Percentiles rank a stretch among this genome's conserved stretches.
phyloP scores from a whole-genome alignment of 2,888 invertebrate genomes.

The Cantharis flavilabris region DNA sequence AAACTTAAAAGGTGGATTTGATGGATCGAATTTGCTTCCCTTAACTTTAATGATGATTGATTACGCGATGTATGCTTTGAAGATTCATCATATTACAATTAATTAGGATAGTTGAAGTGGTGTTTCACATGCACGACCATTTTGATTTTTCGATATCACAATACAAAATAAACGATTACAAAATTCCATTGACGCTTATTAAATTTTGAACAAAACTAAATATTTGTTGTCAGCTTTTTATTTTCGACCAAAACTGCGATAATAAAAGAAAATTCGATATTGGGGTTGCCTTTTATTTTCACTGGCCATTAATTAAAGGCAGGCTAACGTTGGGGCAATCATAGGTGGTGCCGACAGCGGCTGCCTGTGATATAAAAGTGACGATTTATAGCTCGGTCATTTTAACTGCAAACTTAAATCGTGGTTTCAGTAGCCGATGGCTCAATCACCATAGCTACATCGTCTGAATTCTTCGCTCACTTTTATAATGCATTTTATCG shows the following conservation, averaged over 20 bases:
- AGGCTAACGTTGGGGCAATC: slow-evolving; percentile 33
- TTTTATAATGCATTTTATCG: neutral
- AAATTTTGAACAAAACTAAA: neutral
- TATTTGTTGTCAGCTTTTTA: slow-evolving; percentile 15
- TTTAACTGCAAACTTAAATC: slow-evolving; percentile 28
- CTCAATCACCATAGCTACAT: slow-evolving; percentile 10
- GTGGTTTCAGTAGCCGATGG: slow-evolving; percentile 20
- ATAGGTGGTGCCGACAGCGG: slow-evolving; percentile 48
- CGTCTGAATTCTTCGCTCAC: slow-evolving; percentile 14
- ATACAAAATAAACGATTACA: neutral
- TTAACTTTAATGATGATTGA: neutral
- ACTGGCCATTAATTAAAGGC: slow-evolving; percentile 49
- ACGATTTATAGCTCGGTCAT: slow-evolving; percentile 42
- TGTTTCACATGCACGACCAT: neutral
- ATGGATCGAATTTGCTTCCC: slow-evolving; percentile 1
- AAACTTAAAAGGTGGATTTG: neutral
- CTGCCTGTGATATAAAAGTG: slow-evolving; percentile 47
- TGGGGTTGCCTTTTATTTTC: slow-evolving; percentile 44
- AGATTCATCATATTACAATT: slow-evolving; percentile 1
- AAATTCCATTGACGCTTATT: neutral
- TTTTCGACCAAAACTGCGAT: slow-evolving; percentile 19
- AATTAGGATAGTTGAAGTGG: neutral
- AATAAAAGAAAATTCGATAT: slow-evolving; percentile 35
- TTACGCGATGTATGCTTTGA: neutral
- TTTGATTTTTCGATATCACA: neutral